These are phyloP conservation scores for Ivindomyrus marchei DNA, from an alignment of 2,113 vertebrate genomes.

Conservation along the genomic window DNA sequence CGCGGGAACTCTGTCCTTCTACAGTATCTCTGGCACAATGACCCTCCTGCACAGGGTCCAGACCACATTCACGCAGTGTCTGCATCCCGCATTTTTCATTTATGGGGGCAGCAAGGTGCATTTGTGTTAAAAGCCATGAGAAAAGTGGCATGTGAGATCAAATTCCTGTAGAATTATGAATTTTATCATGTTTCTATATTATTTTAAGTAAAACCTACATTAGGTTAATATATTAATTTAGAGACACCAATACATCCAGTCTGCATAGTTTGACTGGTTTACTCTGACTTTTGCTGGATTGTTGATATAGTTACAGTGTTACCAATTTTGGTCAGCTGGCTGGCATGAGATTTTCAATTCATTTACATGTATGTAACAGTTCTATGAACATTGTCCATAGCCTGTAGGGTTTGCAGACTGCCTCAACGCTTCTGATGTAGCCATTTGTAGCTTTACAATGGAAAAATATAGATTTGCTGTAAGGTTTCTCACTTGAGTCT, in stretches of 20 bases:
- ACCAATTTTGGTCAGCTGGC: too few species aligned
- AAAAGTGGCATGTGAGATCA: neutral
- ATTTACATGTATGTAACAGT: too few species aligned
- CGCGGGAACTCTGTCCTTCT: constrained; percentile 35
- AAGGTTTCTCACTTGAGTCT: too few species aligned
- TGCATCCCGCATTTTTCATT: neutral
- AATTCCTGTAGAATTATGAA: neutral
- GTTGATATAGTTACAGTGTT: neutral
- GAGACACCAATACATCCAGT: neutral
- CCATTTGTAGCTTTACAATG: too few species aligned
- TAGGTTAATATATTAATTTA: neutral
- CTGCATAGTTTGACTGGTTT: neutral
- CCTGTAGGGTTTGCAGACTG: too few species aligned
- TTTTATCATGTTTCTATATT: neutral
- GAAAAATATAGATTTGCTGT: too few species aligned
- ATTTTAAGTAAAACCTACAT: neutral
- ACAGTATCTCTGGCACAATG: constrained; percentile 35
- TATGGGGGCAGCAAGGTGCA: neutral
- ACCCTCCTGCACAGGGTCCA: constrained; percentile 31
- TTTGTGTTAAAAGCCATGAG: neutral
- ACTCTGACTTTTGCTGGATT: neutral
- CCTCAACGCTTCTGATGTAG: too few species aligned
- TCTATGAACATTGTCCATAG: too few species aligned
- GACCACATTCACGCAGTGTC: constrained; percentile 17
- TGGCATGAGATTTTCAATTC: too few species aligned